phyloP scores from a whole-genome alignment of 2,797 vertebrate genomes.

The Molossus alvarezi region DNA sequence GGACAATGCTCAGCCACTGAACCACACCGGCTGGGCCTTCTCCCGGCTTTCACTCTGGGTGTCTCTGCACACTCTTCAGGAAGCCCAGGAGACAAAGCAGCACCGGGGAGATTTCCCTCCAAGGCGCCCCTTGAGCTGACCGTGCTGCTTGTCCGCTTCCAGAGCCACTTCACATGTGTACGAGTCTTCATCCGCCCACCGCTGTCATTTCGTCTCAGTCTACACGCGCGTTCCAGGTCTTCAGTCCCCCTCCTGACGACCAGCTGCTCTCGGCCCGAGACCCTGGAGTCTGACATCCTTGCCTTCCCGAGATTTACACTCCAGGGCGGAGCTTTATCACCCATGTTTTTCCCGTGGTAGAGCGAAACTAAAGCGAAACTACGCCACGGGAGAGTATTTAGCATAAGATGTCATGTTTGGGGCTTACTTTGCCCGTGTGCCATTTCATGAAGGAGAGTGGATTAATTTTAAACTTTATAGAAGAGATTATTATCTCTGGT shows the following conservation, averaged over 20 bases:
- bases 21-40: neutral
- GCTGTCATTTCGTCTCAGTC: neutral
- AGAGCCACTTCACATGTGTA: neutral
- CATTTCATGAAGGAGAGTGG: neutral
- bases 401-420: neutral
- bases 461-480: neutral
- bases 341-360: neutral
- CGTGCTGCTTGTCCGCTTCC: rapidly evolving
- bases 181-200: neutral
- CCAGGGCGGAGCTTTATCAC: neutral
- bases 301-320: neutral
- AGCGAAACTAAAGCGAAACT: neutral
- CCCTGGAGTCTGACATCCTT: neutral
- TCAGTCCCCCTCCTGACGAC: neutral
- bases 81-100: neutral
- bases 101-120: neutral
- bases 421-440: neutral
- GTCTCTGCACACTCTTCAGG: neutral
- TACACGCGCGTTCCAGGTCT: neutral
- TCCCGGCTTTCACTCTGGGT: rapidly evolving
- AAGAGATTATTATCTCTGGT: neutral
- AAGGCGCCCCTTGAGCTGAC: neutral
- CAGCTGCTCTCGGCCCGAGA: neutral
- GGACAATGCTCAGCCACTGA: no score
- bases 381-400: neutral